These are phyloP conservation scores for Scarus forsteni DNA, from an alignment of 2,797 vertebrate genomes.

Conservation along the genomic window DNA sequence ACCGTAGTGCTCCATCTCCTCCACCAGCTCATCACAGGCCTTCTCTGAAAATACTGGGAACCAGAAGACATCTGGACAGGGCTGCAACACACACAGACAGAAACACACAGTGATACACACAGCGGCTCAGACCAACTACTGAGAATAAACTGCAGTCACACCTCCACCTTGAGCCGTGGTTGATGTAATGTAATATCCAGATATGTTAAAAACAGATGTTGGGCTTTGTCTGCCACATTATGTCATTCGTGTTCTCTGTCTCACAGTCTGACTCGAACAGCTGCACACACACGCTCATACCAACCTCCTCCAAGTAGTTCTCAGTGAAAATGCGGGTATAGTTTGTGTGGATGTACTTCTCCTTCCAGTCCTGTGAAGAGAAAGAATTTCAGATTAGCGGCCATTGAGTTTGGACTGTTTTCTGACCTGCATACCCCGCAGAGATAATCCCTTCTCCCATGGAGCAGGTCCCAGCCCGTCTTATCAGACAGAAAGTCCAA, in stretches of 20 bases:
- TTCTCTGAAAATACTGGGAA: conserved; percentile 94
- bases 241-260: conserved; percentile 26
- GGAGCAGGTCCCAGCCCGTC: conserved; percentile 30
- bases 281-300: conserved; percentile 26
- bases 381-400: conserved; percentile 55
- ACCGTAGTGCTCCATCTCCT: conserved; percentile 96
- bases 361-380: conserved; percentile 93
- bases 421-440: conserved; percentile 63
- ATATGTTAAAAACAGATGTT: conserved; percentile 61
- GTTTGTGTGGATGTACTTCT: conserved; percentile 95
- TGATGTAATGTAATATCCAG: conserved; percentile 35
- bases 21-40: conserved; percentile 94
- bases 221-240: conserved; percentile 31
- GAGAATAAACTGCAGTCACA: conserved; percentile 46
- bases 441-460: conserved; percentile 50
- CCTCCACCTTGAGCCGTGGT: conserved; percentile 21
- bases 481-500: conserved; percentile 42
- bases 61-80: conserved; percentile 99
- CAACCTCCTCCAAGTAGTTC: conserved; percentile 92
- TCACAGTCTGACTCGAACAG: conserved; percentile 9
- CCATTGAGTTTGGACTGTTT: conserved; percentile 30
- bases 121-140: conserved; percentile 6
- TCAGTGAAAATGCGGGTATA: conserved; percentile 96
- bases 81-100: conserved; percentile 80
- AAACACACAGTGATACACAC: conserved; percentile 12